Conservation (phyloP, 2,113 vertebrate species). For the Callipepla californica region DNA sequence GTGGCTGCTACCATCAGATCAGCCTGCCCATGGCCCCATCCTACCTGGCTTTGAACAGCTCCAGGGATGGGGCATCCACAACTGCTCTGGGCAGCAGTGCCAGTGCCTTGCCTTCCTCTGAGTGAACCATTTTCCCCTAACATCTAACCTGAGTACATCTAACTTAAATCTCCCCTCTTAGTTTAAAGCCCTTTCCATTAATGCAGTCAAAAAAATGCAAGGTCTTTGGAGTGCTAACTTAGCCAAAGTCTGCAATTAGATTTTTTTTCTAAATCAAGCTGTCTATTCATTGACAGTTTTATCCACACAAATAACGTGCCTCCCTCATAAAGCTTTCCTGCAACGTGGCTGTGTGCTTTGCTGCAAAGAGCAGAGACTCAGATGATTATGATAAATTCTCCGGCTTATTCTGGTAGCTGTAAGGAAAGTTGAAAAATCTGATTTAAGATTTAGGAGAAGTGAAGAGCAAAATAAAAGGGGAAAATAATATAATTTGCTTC, state of each 20-base stretch:
- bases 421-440: neutral
- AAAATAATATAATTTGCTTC: neutral
- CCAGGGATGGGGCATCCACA: neutral
- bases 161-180: neutral
- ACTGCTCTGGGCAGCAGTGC: neutral
- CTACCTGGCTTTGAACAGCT: neutral
- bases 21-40: neutral
- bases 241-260: slow-evolving; percentile 1
- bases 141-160: neutral
- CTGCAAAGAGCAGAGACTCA: neutral
- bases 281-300: neutral
- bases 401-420: neutral
- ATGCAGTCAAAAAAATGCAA: neutral
- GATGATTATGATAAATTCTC: neutral
- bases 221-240: neutral
- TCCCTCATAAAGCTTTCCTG: neutral
- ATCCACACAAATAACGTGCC: neutral
- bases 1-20: no score
- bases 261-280: neutral
- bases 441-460: neutral
- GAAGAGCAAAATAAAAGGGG: neutral
- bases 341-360: neutral
- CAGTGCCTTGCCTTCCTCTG: neutral
- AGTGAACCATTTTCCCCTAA: neutral
- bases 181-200: neutral